phyloP scores from a whole-genome alignment of 2,113 vertebrate species.

The Cyrtonyx montezumae region DNA sequence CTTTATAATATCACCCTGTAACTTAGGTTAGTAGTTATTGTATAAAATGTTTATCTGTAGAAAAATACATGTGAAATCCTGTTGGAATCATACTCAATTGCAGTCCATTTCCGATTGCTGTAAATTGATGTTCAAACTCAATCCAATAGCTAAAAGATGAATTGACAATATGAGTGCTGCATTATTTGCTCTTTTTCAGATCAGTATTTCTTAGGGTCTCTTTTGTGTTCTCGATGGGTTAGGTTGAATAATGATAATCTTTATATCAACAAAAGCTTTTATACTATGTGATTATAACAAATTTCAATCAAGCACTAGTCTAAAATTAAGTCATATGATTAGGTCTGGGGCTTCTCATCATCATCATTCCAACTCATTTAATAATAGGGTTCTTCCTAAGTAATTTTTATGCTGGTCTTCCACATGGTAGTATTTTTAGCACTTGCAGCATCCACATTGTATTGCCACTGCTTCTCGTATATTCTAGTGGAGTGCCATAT shows the following conservation, averaged over 20 bases:
- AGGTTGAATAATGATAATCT: background rate
- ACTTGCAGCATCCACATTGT: background rate
- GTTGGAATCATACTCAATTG: constrained; percentile 12
- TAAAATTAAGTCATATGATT: constrained; percentile 31
- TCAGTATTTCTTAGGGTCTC: background rate
- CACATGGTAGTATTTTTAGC: background rate
- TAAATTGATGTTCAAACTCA: background rate
- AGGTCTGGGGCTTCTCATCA: background rate
- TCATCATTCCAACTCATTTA: constrained; percentile 25
- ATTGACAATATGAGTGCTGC: background rate
- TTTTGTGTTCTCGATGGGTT: constrained; percentile 1
- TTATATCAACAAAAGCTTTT: constrained; percentile 14
- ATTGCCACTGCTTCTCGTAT: background rate
- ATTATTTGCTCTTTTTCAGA: constrained; percentile 40
- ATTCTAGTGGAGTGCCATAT: background rate
- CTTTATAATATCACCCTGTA: background rate
- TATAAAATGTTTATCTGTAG: constrained; percentile 7
- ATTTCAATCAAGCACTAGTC: constrained; percentile 30
- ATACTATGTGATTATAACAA: background rate
- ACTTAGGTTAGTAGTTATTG: constrained; percentile 28
- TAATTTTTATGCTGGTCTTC: constrained; percentile 2
- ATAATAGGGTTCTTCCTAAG: background rate
- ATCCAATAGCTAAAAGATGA: background rate
- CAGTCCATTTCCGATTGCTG: constrained; percentile 22
- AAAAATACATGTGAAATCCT: background rate